These are phyloP conservation scores for Boloria euphrosyne DNA, from an alignment of 2,888 invertebrate species.

Conservation along the genomic window DNA sequence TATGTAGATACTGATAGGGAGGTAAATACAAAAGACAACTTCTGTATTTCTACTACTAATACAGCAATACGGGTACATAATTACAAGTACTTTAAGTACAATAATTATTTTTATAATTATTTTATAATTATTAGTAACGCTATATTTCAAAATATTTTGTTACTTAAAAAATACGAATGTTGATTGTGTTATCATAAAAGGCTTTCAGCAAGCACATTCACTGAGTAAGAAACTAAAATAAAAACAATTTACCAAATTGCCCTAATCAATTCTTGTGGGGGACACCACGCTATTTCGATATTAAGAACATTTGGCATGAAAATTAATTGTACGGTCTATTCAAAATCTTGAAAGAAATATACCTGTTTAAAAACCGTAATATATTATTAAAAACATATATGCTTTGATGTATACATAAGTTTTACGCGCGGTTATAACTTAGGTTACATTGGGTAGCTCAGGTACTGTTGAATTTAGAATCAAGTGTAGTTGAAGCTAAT, in stretches of 20 bases:
- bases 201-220: constrained; percentile 39
- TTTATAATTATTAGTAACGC: too few species aligned
- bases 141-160: too few species aligned
- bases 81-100: too few species aligned
- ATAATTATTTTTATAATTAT: too few species aligned
- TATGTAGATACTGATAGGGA: too few species aligned
- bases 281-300: constrained; percentile 65
- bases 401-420: not conserved
- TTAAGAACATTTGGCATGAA: constrained; percentile 48
- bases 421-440: not conserved
- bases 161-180: not conserved
- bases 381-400: not conserved
- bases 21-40: too few species aligned
- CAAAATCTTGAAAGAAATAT: constrained; percentile 1
- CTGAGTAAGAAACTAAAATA: constrained; percentile 48
- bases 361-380: not conserved
- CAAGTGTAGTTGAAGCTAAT: constrained; percentile 12
- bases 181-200: constrained; percentile 28
- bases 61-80: too few species aligned
- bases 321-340: constrained; percentile 8
- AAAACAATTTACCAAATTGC: constrained; percentile 63
- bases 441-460: not conserved
- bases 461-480: not conserved
- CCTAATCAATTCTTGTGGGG: constrained; percentile 56
- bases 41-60: too few species aligned